These are phyloP conservation scores for Pseudomyrmex dendroicus DNA, from an alignment of 1,140 invertebrate genomes.

Conservation along the genomic window DNA sequence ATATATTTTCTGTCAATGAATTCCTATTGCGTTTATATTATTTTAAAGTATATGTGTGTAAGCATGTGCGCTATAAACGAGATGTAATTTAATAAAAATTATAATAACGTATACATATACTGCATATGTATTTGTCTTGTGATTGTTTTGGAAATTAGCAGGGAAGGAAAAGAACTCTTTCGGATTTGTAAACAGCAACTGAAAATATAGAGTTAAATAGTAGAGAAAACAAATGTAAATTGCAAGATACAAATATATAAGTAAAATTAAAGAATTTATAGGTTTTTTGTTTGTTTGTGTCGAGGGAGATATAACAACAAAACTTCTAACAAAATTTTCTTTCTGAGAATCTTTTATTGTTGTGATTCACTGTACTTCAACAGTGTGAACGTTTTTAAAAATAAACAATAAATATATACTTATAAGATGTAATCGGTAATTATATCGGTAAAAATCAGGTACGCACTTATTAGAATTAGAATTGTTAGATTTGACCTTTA, in stretches of 20 bases:
- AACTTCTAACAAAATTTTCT: background rate
- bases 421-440: slow-evolving; percentile 29
- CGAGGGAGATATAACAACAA: background rate
- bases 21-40: slow-evolving; percentile 67
- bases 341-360: slow-evolving; percentile 29
- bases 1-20: slow-evolving; percentile 74
- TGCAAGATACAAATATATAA: no score
- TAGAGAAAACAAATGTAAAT: no score
- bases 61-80: slow-evolving; percentile 70
- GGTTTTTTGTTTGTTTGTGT: background rate
- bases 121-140: background rate
- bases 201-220: no score
- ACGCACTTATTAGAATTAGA: slow-evolving; percentile 56
- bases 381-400: slow-evolving; percentile 58
- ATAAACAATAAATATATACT: slow-evolving; percentile 67
- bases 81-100: slow-evolving; percentile 70
- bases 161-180: background rate
- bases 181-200: no score
- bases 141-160: no score
- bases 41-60: slow-evolving; percentile 68
- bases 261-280: no score
- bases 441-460: slow-evolving; percentile 67
- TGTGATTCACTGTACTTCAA: background rate
- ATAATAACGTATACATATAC: slow-evolving; percentile 41
- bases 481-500: background rate